phyloP scores from a whole-genome alignment of 2,113 vertebrate species.

The Himantopus leucocephalus region DNA sequence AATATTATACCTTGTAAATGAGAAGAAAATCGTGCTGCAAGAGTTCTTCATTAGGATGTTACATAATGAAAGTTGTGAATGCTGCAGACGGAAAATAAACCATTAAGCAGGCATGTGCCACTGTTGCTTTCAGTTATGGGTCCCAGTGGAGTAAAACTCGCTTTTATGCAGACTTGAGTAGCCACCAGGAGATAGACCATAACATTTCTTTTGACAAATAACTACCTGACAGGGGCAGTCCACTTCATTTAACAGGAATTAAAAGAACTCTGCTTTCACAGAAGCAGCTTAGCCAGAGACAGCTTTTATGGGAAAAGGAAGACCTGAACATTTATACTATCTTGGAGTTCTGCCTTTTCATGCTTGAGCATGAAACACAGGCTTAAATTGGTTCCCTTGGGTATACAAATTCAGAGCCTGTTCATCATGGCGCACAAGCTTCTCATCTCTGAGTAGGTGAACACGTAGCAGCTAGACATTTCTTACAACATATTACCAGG shows the following conservation, averaged over 20 bases:
- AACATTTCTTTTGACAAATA: background rate
- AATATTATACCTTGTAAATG: background rate
- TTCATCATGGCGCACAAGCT: background rate
- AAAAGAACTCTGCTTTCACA: background rate
- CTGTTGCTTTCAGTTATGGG: background rate
- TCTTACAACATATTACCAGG: background rate
- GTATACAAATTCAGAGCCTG: background rate
- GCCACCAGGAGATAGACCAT: background rate
- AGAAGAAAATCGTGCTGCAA: rapidly evolving
- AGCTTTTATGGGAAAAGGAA: background rate
- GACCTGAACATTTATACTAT: background rate
- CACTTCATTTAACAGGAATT: background rate
- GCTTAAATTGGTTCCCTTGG: background rate
- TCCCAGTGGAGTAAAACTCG: background rate
- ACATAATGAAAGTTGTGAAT: background rate
- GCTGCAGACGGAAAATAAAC: background rate
- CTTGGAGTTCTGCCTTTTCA: background rate
- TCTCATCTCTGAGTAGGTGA: background rate
- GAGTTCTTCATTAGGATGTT: background rate
- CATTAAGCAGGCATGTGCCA: background rate
- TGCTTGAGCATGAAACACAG: background rate
- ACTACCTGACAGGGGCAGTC: background rate
- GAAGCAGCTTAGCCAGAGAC: background rate
- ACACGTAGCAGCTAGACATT: background rate
- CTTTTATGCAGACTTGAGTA: background rate